Conservation (phyloP, 2,797 vertebrate genomes). For the Thripadectes ignobilis region DNA sequence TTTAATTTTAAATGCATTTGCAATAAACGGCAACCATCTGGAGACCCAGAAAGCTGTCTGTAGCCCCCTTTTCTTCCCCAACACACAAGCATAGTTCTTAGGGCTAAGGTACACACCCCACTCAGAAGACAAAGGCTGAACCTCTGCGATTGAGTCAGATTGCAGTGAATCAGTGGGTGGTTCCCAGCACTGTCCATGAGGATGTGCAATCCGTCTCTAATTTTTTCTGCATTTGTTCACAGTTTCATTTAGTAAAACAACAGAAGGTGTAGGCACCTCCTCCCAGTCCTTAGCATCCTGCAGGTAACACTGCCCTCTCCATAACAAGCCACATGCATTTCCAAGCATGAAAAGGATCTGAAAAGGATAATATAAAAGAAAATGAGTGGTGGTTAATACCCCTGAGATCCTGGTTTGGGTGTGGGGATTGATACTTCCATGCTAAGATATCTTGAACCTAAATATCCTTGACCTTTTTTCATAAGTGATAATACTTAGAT, state of each 20-base stretch:
- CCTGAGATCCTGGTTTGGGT: not conserved
- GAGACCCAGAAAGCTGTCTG: not conserved
- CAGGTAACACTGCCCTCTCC: not conserved
- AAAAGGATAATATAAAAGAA: not conserved
- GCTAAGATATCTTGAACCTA: not conserved
- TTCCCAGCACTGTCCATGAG: not conserved
- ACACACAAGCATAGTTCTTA: fast-evolving
- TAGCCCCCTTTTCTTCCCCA: not conserved
- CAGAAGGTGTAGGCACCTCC: not conserved
- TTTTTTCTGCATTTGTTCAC: not conserved
- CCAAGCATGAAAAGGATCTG: not conserved
- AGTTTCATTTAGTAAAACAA: not conserved
- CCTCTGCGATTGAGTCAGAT: not conserved
- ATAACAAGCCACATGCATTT: not conserved
- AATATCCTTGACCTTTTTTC: not conserved
- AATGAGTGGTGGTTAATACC: not conserved
- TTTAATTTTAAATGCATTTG: not conserved
- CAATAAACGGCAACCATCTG: not conserved
- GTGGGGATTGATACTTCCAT: fast-evolving
- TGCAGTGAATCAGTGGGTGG: not conserved
- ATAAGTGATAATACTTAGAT: not conserved
- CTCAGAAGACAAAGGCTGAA: not conserved
- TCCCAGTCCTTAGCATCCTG: not conserved
- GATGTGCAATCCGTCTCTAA: fast-evolving
- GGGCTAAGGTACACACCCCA: not conserved